These are phyloP conservation scores for Serilophus lunatus DNA, from an alignment of 2,113 vertebrate genomes.

Conservation along the genomic window DNA sequence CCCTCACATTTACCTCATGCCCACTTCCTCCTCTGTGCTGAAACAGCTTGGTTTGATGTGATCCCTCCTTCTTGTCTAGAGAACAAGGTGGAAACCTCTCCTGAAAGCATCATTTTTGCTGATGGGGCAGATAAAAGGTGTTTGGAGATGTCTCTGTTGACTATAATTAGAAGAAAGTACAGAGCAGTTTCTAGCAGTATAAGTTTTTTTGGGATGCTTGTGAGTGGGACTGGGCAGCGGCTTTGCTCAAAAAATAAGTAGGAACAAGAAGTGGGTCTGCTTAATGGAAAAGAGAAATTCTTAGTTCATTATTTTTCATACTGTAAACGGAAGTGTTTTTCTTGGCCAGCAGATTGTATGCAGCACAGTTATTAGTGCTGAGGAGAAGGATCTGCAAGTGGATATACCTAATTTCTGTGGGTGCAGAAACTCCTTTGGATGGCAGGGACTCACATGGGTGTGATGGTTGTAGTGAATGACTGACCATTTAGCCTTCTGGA, in stretches of 20 bases:
- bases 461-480: not conserved
- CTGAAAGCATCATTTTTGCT: not conserved
- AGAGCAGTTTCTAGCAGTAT: not conserved
- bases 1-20: not conserved
- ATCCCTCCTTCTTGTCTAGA: not conserved
- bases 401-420: fast-evolving
- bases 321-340: not conserved
- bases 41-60: not conserved
- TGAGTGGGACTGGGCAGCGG: not conserved
- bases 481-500: not conserved
- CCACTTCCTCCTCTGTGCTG: not conserved
- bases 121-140: not conserved
- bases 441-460: fast-evolving
- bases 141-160: not conserved
- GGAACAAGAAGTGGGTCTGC: not conserved
- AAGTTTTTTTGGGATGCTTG: not conserved
- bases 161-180: not conserved
- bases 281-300: not conserved
- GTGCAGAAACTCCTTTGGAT: not conserved
- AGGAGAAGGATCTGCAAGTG: not conserved
- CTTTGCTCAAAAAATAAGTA: not conserved
- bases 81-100: not conserved
- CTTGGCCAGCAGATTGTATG: not conserved
- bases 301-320: not conserved
- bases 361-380: not conserved